A percentile compares a stretch with the other conserved stretches of the same genome.
phyloP scores from a whole-genome alignment of 2,888 invertebrate species.

The Elegia similella region DNA sequence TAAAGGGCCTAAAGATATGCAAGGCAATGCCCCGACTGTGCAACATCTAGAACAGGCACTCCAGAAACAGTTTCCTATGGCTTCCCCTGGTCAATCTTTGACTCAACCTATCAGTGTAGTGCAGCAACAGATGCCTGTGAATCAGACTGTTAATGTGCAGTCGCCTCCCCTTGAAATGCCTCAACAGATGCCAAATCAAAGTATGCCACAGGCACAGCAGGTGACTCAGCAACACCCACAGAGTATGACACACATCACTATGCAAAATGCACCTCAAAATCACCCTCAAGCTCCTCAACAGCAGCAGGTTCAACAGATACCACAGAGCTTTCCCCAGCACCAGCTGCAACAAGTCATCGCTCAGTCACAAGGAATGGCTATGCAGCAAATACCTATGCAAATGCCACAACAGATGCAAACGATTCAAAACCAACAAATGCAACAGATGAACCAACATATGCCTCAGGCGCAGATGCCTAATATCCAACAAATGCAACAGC shows the following conservation, averaged over 20 bases:
- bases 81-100: conserved; percentile 75
- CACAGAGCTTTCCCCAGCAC: conserved; percentile 79
- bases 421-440: conserved; percentile 79
- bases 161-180: conserved; percentile 78
- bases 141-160: conserved; percentile 73
- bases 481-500: conserved; percentile 77
- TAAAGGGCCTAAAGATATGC: conserved; percentile 75
- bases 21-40: conserved; percentile 64
- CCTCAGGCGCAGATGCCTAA: conserved; percentile 72
- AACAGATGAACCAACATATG: conserved; percentile 74
- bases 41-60: conserved; percentile 76
- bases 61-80: conserved; percentile 77
- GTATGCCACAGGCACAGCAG: conserved; percentile 64
- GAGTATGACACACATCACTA: conserved; percentile 77
- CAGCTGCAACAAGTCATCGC: conserved; percentile 78
- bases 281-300: conserved; percentile 66
- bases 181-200: conserved; percentile 74
- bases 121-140: conserved; percentile 71
- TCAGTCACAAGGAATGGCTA: conserved; percentile 72
- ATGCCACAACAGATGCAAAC: conserved; percentile 79
- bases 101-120: conserved; percentile 73
- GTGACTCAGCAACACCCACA: conserved; percentile 76
- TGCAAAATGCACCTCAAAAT: conserved; percentile 66
- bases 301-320: conserved; percentile 76
- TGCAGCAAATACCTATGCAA: conserved; percentile 79